Percentiles rank a stretch among this genome's conserved stretches.
These are phyloP conservation scores for Hippocampus zosterae DNA, from an alignment of 2,113 vertebrate genomes.

Conservation along the genomic window DNA sequence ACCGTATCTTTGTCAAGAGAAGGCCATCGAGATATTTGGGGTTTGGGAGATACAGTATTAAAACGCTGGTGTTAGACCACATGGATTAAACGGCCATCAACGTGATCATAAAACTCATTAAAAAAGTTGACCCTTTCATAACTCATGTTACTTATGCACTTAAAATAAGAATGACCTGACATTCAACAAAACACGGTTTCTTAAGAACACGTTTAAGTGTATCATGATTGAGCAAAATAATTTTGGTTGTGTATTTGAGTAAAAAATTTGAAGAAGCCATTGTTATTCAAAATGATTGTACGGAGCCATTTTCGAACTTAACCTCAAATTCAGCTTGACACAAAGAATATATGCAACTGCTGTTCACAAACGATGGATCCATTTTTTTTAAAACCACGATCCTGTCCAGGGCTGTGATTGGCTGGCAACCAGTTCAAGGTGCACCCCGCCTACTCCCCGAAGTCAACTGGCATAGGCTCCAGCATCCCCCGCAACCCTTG, in stretches of 20 bases:
- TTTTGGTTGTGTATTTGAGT: not conserved
- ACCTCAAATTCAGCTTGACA: not conserved
- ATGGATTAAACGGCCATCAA: not conserved
- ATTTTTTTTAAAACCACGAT: no score
- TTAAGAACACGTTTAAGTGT: not conserved
- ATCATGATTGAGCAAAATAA: no score
- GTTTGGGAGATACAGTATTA: constrained; percentile 38
- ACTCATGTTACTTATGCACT: not conserved
- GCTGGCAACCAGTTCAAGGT: no score
- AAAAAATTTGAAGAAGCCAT: not conserved
- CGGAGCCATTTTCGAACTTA: not conserved
- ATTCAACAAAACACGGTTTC: not conserved
- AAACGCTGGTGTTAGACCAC: constrained; percentile 27
- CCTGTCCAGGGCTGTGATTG: no score
- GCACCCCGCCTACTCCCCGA: no score
- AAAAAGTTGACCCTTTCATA: not conserved
- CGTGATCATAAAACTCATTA: not conserved
- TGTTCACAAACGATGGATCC: not conserved
- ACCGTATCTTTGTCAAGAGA: constrained; percentile 23
- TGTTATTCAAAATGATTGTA: not conserved
- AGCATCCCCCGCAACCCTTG: no score
- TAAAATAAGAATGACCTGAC: not conserved
- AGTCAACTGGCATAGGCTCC: no score
- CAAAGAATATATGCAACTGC: not conserved
- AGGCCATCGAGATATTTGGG: constrained; percentile 42